Base-by-base conservation (phyloP, 64 coral and sea anemone genomes). In the Porites lutea region DNA sequence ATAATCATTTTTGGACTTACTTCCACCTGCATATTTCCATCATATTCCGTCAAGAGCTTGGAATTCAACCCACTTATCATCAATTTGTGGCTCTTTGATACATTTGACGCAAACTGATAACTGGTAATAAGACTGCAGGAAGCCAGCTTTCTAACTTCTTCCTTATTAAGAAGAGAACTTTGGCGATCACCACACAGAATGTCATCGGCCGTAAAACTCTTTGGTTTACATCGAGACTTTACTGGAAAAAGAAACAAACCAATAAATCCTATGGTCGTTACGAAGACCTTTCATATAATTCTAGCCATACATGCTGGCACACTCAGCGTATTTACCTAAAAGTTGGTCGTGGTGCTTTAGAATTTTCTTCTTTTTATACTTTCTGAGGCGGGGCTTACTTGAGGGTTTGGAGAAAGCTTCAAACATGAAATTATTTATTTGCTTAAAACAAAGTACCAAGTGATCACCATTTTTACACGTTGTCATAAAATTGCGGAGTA, bases 51-150 rank as follows among this genome's bases (percentile, higher is more conserved):
- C 48, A 84, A 21, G 8, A 67, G 45, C 81, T 52, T 84, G 15
- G 63, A 84, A 45, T 68, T 69, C 52, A 6, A 16, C 21, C 48
- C 19, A 61, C 81, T 84, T 4, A 65, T 51, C 81, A 84, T 47
- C 81, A 84, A 5, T 52, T 16, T 69, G 45, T 84, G 81, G n/a
- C 11, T 16, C 14, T 2, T 84, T 13, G 61, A 68, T 84, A 48
- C 63, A 84, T 84, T 52, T 12, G 81, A 51, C 7, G 46, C 46
- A 64, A 84, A 68, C 46, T 84, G 45, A 48, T 84, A 84, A 63
- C 81, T 69, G 46, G 81, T 84, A 22, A 84, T 84, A 37, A 84
- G 49, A 84, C 64, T 84, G 47, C 81, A 84, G 1, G 81, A 16
- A 18, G 81, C 16, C 47, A 84, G 4, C 8, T 69, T 50, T 52